phyloP scores from a whole-genome alignment of 2,888 invertebrate species.

The Pseudococcus longispinus region DNA sequence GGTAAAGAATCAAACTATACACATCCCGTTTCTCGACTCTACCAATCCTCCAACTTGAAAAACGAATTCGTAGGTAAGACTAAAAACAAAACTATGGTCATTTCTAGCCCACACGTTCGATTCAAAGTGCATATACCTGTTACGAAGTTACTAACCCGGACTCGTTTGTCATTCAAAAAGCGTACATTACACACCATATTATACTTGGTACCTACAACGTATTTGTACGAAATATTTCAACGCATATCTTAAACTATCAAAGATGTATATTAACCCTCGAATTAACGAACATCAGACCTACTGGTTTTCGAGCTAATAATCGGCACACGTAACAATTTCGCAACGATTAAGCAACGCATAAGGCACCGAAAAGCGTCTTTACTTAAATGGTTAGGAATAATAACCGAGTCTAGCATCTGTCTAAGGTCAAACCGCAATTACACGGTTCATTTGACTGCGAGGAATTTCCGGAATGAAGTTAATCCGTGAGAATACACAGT shows the following conservation, averaged over 20 bases:
- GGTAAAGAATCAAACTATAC: too few species aligned
- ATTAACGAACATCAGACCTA: slow-evolving; percentile 3
- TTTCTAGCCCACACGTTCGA: background rate
- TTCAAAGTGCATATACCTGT: background rate
- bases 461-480: slow-evolving; percentile 43
- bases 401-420: slow-evolving; percentile 26
- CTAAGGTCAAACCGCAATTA: slow-evolving; percentile 46
- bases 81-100: background rate
- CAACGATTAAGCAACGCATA: slow-evolving; percentile 39
- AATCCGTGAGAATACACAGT: slow-evolving; percentile 30
- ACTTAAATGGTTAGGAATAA: slow-evolving; percentile 40
- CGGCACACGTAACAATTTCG: slow-evolving; percentile 38
- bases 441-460: slow-evolving; percentile 44
- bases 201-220: background rate
- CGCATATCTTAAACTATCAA: background rate
- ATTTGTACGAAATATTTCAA: background rate
- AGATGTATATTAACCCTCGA: background rate
- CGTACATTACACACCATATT: background rate
- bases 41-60: too few species aligned
- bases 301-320: slow-evolving; percentile 11
- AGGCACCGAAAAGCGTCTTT: slow-evolving; percentile 18
- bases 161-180: background rate
- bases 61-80: too few species aligned
- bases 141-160: background rate
- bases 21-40: too few species aligned